A percentile compares a stretch with the other conserved stretches of the same genome.
Evolutionary conservation across 2,888 invertebrate species (phyloP).

Genomic region (Miltochrista miniata): DNA sequence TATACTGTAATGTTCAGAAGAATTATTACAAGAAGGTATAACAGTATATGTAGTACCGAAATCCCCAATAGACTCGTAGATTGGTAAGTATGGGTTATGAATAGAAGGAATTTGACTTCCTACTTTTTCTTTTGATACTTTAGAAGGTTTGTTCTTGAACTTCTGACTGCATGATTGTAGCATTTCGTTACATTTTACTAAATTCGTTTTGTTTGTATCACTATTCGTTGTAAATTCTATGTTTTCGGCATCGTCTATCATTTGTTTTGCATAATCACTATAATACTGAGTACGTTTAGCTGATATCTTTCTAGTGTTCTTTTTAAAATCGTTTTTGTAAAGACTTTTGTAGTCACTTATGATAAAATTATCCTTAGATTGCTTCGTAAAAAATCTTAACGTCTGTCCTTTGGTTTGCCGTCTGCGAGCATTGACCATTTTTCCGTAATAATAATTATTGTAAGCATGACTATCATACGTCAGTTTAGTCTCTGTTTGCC

Average conservation of each 20-base stretch:
- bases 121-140: neutral
- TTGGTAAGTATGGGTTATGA: neutral
- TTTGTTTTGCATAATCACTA: constrained; percentile 14
- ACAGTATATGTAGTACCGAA: constrained; percentile 24
- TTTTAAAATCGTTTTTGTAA: constrained; percentile 10
- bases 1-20: neutral
- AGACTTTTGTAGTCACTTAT: constrained; percentile 16
- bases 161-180: neutral
- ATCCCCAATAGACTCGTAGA: neutral
- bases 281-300: constrained; percentile 2
- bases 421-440: neutral
- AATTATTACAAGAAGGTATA: constrained; percentile 1
- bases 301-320: neutral
- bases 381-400: constrained; percentile 43
- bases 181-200: neutral
- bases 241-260: constrained; percentile 32
- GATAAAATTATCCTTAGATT: constrained; percentile 50
- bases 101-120: neutral
- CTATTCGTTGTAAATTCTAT: constrained; percentile 38
- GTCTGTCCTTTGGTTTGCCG: constrained; percentile 15
- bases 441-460: constrained; percentile 1
- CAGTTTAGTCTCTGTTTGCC: constrained; percentile 17
- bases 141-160: no score
- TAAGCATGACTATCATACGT: constrained; percentile 59
- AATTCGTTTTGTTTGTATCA: constrained; percentile 16